Conservation (phyloP, 2,797 vertebrate genomes). For the Epinephelus coioides region DNA sequence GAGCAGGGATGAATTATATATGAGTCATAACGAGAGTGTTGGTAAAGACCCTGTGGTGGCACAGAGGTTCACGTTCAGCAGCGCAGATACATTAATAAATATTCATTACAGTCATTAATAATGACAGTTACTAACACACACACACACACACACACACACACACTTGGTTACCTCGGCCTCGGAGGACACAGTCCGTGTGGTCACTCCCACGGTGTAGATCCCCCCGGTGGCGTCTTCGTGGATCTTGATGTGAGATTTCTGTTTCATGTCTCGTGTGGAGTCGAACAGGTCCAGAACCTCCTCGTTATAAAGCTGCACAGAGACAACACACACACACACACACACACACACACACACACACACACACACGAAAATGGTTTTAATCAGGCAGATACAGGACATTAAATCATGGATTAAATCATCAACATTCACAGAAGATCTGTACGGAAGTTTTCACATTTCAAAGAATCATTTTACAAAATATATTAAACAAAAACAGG, state of each 20-base stretch:
- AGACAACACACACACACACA: background rate
- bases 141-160: background rate
- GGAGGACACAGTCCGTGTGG: constrained; percentile 91
- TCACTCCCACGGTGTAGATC: constrained; percentile 97
- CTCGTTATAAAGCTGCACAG: constrained; percentile 94
- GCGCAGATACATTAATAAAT: background rate
- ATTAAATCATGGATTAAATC: background rate
- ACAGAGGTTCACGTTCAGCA: background rate
- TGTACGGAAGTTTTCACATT: no score
- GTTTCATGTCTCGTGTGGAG: constrained; percentile 92
- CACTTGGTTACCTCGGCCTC: constrained; percentile 89
- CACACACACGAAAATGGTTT: background rate
- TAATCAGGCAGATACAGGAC: background rate
- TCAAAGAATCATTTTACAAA: no score
- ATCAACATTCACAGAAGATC: no score
- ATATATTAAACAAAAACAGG: no score
- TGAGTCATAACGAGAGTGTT: background rate
- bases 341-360: no score
- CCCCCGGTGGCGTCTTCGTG: constrained; percentile 94
- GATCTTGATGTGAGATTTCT: constrained; percentile 97
- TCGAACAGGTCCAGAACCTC: constrained; percentile 97
- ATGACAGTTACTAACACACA: background rate
- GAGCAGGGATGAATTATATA: constrained; percentile 14
- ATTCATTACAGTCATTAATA: background rate
- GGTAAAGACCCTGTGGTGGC: background rate